Evolutionary conservation across 2,797 vertebrate genomes (phyloP), one percentile per base, ranked within the genome.

Genomic region (Danionella dracula): DNA sequence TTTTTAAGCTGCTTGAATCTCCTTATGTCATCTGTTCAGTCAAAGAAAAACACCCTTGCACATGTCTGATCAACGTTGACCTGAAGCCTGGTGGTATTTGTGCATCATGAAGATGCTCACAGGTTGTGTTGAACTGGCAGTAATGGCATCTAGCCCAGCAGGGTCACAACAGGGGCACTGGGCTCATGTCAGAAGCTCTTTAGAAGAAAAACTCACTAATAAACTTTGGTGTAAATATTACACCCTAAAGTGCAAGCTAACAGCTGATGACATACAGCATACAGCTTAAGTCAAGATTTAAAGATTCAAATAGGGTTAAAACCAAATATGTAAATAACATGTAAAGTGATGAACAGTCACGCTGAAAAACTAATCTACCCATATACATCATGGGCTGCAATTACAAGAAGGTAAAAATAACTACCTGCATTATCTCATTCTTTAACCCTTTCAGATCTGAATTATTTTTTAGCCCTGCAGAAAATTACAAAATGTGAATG

Each of bases 11-110:
- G n/a, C n/a, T n/a, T n/a, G n/a, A n/a, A n/a, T n/a, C n/a, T n/a
- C n/a, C n/a, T n/a, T n/a, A n/a, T n/a, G n/a, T n/a, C n/a, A n/a
- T n/a, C n/a, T n/a, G n/a, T n/a, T n/a, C n/a, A n/a, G n/a, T n/a
- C n/a, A n/a, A n/a, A n/a, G n/a, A n/a, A n/a, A n/a, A n/a, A n/a
- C n/a, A n/a, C n/a, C n/a, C n/a, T n/a, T n/a, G n/a, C n/a, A n/a
- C n/a, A n/a, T n/a, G n/a, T 83, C 79, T 83, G 76, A 32, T 54
- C 75, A 75, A 84, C 84, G 77, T 80, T 80, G 76, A 78, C 66
- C 54, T 3, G 41, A 72, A 65, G 2, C 1, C 60, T 45, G 66
- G 60, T 68, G 70, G 66, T 78, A 76, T 70, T 62, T 63, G 17
- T 68, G 16, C 49, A 63, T 11, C 51, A 72, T 58, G 50, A 46